phyloP scores from a whole-genome alignment of 2,113 vertebrate species.

The Channa argus region DNA sequence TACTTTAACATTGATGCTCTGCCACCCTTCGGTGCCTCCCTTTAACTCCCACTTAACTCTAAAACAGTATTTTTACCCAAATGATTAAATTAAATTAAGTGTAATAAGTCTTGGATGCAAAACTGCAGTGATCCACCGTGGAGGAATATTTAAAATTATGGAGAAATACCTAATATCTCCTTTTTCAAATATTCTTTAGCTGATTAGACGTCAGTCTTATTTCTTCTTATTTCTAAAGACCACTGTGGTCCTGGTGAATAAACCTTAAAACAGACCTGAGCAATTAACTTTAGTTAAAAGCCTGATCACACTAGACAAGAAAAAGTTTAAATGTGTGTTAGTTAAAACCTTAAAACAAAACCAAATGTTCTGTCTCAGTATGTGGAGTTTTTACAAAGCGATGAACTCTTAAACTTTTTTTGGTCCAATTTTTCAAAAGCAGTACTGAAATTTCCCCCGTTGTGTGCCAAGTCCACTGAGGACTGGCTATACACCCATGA shows the following conservation, averaged over 20 bases:
- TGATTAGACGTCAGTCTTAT: background rate
- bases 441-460: slow-evolving; percentile 27
- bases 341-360: slow-evolving; percentile 18
- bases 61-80: background rate
- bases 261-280: too few relatives aligned
- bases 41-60: background rate
- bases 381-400: slow-evolving; percentile 10
- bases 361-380: background rate
- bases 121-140: slow-evolving; percentile 7
- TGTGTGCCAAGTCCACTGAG: slow-evolving; percentile 27
- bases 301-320: slow-evolving; percentile 11
- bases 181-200: background rate
- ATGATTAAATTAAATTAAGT: background rate
- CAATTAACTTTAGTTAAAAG: background rate
- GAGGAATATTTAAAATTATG: background rate
- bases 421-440: slow-evolving; percentile 80
- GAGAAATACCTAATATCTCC: too few relatives aligned
- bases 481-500: too few relatives aligned
- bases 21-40: background rate
- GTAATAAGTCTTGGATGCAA: background rate
- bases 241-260: background rate
- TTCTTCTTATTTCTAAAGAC: background rate
- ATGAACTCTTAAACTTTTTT: slow-evolving; percentile 65
- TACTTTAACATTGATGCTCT: background rate
- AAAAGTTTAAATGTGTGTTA: slow-evolving; percentile 17